Evolutionary conservation across 2,113 vertebrate species (phyloP).

Genomic region (Sigmodon hispidus): DNA sequence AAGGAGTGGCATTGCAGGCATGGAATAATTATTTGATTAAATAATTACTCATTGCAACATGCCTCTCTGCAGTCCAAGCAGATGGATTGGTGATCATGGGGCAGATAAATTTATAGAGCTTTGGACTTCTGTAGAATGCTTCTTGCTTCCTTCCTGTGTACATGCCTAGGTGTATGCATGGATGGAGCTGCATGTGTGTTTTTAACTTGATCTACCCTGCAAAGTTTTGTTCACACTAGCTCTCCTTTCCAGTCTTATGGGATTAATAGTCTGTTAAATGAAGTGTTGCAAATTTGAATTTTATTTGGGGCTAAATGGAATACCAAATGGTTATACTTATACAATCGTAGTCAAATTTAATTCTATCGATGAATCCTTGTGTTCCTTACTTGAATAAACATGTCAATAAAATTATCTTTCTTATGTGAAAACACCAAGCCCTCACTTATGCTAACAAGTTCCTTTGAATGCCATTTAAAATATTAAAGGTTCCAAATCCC

Average conservation of each 20-base stretch:
- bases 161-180: rapidly evolving
- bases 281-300: conserved; percentile 85
- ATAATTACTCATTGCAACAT: conserved; percentile 90
- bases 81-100: conserved; percentile 78
- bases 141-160: conserved; percentile 58
- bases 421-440: background rate
- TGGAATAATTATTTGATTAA: conserved; percentile 90
- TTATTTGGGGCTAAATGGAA: conserved; percentile 85
- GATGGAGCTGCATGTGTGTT: conserved; percentile 39
- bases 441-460: background rate
- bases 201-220: conserved; percentile 80
- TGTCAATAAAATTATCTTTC: conserved; percentile 1
- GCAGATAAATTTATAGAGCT: background rate
- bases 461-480: background rate
- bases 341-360: conserved; percentile 69
- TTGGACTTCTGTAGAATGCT: background rate
- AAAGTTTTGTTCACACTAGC: conserved; percentile 82
- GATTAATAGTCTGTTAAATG: conserved; percentile 86
- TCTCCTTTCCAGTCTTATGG: conserved; percentile 79
- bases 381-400: background rate
- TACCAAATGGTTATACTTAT: conserved; percentile 82
- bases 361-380: background rate
- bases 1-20: conserved; percentile 86
- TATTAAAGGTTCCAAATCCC: background rate
- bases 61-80: conserved; percentile 87